A percentile compares a stretch with the other conserved stretches of the same genome.
Evolutionary conservation across 2,888 invertebrate species (phyloP).

Genomic region (Caenorhabditis japonica): DNA sequence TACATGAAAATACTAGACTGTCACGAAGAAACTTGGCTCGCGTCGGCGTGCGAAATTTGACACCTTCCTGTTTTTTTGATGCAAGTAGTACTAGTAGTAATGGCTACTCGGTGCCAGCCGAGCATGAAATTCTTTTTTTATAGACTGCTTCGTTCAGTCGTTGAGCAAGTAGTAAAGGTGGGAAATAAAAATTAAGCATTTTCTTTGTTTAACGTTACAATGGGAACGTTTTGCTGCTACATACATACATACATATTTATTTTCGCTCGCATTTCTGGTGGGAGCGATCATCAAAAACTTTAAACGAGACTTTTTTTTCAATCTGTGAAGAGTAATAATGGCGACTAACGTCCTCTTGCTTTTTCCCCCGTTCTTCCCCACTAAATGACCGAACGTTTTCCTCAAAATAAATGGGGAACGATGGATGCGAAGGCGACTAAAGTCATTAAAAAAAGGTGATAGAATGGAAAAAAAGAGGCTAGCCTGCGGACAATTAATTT

Average conservation of each 20-base stretch:
- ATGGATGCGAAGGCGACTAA: conserved; percentile 15
- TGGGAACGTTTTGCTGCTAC: too few species aligned
- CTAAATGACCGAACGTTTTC: conserved; percentile 7
- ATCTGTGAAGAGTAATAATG: background rate
- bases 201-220: too few species aligned
- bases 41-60: conserved; percentile 37
- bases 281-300: too few species aligned
- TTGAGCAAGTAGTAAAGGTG: too few species aligned
- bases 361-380: background rate
- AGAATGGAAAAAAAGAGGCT: conserved; percentile 4
- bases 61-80: conserved; percentile 42
- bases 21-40: too few species aligned
- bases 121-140: too few species aligned
- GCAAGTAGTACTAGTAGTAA: conserved; percentile 18
- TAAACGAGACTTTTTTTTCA: too few species aligned
- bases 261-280: too few species aligned
- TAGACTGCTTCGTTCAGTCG: too few species aligned
- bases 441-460: conserved; percentile 33
- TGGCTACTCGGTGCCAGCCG: background rate
- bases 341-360: conserved; percentile 1
- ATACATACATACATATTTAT: too few species aligned
- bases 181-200: too few species aligned
- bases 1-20: too few species aligned
- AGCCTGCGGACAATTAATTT: conserved; percentile 35
- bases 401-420: conserved; percentile 19